These are phyloP conservation scores for Pyrrhosoma nymphula DNA, from an alignment of 2,888 invertebrate species.

Conservation along the genomic window DNA sequence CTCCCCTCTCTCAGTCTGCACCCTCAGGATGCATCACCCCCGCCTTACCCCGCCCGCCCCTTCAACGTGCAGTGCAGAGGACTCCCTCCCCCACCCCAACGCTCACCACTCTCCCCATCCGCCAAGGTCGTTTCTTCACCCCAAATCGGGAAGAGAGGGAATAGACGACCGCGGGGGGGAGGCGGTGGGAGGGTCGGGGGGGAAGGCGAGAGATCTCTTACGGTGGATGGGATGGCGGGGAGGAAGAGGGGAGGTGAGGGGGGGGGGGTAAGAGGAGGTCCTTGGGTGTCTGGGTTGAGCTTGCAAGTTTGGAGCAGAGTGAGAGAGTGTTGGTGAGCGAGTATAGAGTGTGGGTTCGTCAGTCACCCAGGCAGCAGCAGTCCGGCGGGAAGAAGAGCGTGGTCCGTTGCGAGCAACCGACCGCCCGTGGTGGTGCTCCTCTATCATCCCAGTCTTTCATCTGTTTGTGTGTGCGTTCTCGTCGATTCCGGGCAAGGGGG, in stretches of 20 bases:
- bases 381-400: background rate
- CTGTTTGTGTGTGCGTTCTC: background rate
- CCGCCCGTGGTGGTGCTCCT: background rate
- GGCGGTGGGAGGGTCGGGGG: background rate
- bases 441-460: background rate
- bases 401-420: background rate
- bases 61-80: background rate
- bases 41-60: background rate
- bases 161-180: too few species aligned
- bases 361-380: constrained; percentile 23
- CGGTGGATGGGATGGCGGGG: background rate
- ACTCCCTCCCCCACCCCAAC: background rate
- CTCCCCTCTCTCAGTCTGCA: background rate
- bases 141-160: constrained; percentile 16
- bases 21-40: background rate
- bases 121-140: constrained; percentile 60
- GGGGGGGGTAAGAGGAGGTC: background rate
- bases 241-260: background rate
- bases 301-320: background rate
- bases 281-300: background rate
- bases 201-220: background rate
- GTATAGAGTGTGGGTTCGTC: background rate
- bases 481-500: background rate
- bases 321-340: background rate
- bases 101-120: background rate